Evolutionary conservation across 2,113 vertebrate species (phyloP).

Genomic region (Ia io): DNA sequence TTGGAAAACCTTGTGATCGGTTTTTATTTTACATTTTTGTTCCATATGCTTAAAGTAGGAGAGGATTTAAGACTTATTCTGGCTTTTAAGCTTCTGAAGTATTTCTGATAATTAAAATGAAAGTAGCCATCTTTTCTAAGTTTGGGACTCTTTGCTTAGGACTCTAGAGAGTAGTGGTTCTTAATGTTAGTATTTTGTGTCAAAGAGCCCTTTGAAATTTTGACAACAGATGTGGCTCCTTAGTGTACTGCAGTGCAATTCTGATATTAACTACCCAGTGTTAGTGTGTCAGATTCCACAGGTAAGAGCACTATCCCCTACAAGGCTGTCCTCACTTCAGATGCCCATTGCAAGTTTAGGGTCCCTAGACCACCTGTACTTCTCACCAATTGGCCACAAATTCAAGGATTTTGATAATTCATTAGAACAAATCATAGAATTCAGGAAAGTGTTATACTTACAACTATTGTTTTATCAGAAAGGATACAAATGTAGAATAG

Average conservation of each 20-base stretch:
- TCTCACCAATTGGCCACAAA: neutral
- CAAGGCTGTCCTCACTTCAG: neutral
- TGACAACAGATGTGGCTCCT: neutral
- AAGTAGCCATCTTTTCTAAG: neutral
- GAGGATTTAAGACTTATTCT: neutral
- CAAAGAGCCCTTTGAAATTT: neutral
- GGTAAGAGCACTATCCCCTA: neutral
- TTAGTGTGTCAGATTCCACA: neutral
- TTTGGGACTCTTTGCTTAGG: neutral
- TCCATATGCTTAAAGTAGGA: neutral
- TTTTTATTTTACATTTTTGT: neutral
- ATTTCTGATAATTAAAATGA: neutral
- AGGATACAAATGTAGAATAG: neutral
- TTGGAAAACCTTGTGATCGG: neutral
- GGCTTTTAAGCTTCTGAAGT: neutral
- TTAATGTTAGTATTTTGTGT: neutral
- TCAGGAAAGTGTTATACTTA: neutral
- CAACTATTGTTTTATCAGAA: neutral
- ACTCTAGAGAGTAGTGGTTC: neutral
- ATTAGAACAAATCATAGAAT: neutral
- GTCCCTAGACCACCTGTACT: neutral
- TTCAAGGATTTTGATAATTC: neutral
- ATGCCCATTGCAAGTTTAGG: neutral
- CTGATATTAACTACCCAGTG: neutral
- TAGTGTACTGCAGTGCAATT: neutral